Evolutionary conservation across 1,140 invertebrate species (phyloP).

Genomic region (Psilanteris sp.): DNA sequence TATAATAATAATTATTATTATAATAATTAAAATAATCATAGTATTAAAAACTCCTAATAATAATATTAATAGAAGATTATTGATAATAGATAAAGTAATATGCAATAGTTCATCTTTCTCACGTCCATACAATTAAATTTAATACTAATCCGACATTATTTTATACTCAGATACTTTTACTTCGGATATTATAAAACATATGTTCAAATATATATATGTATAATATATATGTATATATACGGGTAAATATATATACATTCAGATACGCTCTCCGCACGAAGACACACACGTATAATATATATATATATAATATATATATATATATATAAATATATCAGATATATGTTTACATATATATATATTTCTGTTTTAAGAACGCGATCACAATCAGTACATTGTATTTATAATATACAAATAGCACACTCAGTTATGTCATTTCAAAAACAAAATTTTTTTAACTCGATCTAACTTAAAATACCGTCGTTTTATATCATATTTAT

Average conservation of each 20-base stretch:
- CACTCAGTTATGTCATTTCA: slow-evolving; percentile 42
- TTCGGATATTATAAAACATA: slow-evolving; percentile 62
- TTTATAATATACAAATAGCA: slow-evolving; percentile 62
- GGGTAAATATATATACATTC: too few relatives aligned
- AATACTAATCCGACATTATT: slow-evolving; percentile 76
- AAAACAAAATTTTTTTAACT: slow-evolving; percentile 5
- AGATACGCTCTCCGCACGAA: too few relatives aligned
- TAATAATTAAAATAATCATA: slow-evolving; percentile 63
- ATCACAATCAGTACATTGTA: slow-evolving; percentile 58
- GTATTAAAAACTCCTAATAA: slow-evolving; percentile 60
- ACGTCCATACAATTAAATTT: slow-evolving; percentile 74
- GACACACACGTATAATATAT: too few relatives aligned
- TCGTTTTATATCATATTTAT: slow-evolving; percentile 34
- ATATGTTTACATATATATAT: slow-evolving; percentile 58
- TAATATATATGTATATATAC: too few relatives aligned
- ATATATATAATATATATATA: too few relatives aligned
- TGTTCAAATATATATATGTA: slow-evolving; percentile 57
- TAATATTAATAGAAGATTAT: slow-evolving; percentile 71
- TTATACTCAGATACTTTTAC: slow-evolving; percentile 66
- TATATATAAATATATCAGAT: too few relatives aligned
- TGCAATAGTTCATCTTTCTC: slow-evolving; percentile 77
- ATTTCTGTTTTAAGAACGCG: slow-evolving; percentile 47
- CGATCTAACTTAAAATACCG: too few relatives aligned
- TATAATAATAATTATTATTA: slow-evolving; percentile 64
- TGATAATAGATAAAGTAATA: slow-evolving; percentile 78